Evolutionary conservation across 2,113 vertebrate genomes (phyloP).

Genomic region (Nettapus auritus): DNA sequence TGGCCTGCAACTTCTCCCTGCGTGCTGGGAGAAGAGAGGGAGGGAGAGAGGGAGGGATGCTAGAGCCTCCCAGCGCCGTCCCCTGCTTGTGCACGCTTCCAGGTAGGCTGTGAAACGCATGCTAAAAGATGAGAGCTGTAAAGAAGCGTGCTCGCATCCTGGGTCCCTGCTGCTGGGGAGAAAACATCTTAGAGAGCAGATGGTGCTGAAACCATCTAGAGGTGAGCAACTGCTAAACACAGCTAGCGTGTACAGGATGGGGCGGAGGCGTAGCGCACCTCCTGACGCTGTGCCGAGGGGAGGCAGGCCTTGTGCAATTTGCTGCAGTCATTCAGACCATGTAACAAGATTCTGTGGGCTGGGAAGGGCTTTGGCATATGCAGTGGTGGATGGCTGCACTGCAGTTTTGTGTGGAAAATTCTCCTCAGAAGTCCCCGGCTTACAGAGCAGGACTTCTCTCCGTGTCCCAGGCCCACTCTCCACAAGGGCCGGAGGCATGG

Average conservation of each 20-base stretch:
- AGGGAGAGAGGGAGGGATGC: background rate
- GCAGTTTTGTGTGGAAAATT: background rate
- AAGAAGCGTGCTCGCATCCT: rapidly evolving
- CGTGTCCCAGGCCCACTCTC: too few relatives aligned
- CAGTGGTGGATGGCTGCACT: background rate
- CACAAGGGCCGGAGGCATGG: too few relatives aligned
- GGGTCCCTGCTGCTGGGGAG: background rate
- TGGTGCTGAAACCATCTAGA: background rate
- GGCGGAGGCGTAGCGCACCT: background rate
- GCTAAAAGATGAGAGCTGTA: background rate
- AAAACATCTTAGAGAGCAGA: background rate
- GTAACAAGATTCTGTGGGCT: background rate
- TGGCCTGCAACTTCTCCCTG: background rate
- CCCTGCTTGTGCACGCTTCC: background rate
- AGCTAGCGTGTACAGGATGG: too few relatives aligned
- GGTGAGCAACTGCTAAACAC: background rate
- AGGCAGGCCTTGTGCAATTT: background rate
- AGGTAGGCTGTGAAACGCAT: background rate
- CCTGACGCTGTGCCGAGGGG: background rate
- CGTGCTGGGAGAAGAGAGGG: background rate
- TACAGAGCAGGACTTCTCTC: background rate
- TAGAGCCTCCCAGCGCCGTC: background rate
- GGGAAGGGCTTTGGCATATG: background rate
- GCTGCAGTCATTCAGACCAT: background rate
- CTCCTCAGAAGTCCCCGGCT: background rate